Evolutionary conservation across 2,888 invertebrate genomes (phyloP), one percentile per base, ranked within the genome.

Genomic region (Pterobdella sp.): DNA sequence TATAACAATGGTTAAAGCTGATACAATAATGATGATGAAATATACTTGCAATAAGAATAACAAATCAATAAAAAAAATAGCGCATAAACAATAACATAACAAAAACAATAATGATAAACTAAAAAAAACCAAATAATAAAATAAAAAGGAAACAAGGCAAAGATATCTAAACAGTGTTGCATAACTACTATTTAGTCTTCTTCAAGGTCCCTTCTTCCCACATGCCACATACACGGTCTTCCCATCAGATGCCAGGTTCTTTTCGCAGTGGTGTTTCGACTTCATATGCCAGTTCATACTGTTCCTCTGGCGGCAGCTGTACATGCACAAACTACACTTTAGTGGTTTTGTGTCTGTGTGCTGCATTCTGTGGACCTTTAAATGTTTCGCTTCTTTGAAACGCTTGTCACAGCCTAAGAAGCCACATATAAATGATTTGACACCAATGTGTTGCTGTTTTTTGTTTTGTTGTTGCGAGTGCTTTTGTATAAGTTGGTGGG

Each of bases 211-310:
- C n/a, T n/a, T n/a, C n/a, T n/a, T n/a, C n/a, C 14, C 32, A 72
- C 26, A 29, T 10, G 29, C 35, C 36, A 64, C 29, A 63, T 78
- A 78, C 32, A 74, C 63, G n/a, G 78, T 78, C 34, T 74, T 49
- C 22, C 78, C 77, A 64, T 78, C 78, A 2, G 72, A 34, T 1
- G 77, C 71, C 63, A 77, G 76, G 52, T 72, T 71, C 60, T 78
- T 78, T 14, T 77, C 74, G 63, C 69, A 73, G 1, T 70, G 70
- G 71, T 78, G 78, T 68, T 77, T 78, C 0, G 76, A 74, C 75
- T 78, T 78, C 78, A 78, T 78, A 74, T 78, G 78, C 78, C 78
- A 78, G 74, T 78, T 77, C 77, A 78, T 76, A 4, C 77, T 77
- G 75, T 77, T 78, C 52, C 78, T 72, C 74, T 78, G 78, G 1